Percentiles rank a stretch among this genome's conserved stretches.
Conservation (phyloP, 2,797 vertebrate species). For the Hydrocynus forskahlii region DNA sequence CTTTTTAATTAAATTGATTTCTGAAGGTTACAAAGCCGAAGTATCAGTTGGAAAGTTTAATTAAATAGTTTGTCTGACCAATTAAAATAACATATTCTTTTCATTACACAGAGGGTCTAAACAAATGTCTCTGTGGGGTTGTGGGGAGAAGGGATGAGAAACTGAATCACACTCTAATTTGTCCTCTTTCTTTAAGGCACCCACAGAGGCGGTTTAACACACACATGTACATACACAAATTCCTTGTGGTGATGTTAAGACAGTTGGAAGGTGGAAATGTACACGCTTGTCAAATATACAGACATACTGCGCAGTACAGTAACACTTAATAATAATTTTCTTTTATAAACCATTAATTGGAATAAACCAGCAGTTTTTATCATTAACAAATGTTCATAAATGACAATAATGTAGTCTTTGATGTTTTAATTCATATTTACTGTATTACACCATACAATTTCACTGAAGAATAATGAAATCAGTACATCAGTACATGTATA, state of each 20-base stretch:
- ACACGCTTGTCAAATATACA: too few species aligned
- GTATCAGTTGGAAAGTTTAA: constrained; percentile 46
- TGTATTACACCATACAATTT: too few species aligned
- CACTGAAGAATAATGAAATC: too few species aligned
- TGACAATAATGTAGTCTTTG: too few species aligned
- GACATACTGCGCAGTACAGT: neutral
- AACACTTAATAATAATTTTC: too few species aligned
- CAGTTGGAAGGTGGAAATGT: too few species aligned
- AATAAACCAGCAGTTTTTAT: too few species aligned
- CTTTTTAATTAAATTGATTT: constrained; percentile 44
- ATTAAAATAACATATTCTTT: constrained; percentile 46
- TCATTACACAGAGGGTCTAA: constrained; percentile 40
- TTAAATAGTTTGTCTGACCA: constrained; percentile 54
- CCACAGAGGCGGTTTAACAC: constrained; percentile 2
- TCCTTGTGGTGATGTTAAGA: too few species aligned
- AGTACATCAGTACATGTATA: too few species aligned
- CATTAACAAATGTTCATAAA: too few species aligned
- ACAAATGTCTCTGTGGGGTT: constrained; percentile 15
- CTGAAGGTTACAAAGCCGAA: constrained; percentile 29
- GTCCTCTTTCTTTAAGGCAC: constrained; percentile 20
- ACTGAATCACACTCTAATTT: constrained; percentile 1
- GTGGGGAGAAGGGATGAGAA: neutral
- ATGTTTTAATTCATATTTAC: too few species aligned
- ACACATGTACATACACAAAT: neutral
- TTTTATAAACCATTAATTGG: too few species aligned